Evolutionary conservation across 2,113 vertebrate species (phyloP).

Genomic region (Poecilia latipinna): DNA sequence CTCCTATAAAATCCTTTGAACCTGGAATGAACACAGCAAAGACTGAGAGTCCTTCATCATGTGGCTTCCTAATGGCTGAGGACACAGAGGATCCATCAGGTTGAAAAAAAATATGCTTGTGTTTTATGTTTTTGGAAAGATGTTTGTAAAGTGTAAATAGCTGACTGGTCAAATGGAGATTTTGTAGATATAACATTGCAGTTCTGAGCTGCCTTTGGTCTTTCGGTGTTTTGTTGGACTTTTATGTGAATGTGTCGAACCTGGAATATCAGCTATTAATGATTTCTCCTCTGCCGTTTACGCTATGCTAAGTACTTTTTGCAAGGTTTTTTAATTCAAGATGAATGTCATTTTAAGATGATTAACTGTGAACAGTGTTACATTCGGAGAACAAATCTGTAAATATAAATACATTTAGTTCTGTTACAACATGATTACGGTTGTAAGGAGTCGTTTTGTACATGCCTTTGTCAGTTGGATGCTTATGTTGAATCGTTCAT

Average conservation of each 20-base stretch:
- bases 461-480: conserved; percentile 36
- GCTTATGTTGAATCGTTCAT: not conserved
- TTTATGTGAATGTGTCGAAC: conserved; percentile 52
- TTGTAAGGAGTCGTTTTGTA: conserved; percentile 34
- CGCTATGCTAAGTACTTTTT: conserved; percentile 16
- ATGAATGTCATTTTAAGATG: conserved; percentile 50
- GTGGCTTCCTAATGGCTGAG: no score
- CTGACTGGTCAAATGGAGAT: conserved; percentile 85
- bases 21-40: not conserved
- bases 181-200: conserved; percentile 92
- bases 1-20: not conserved
- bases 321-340: conserved; percentile 26
- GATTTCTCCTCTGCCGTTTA: conserved; percentile 33
- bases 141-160: conserved; percentile 94
- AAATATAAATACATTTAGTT: conserved; percentile 26
- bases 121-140: conserved; percentile 81
- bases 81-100: not conserved
- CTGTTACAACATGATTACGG: conserved; percentile 22
- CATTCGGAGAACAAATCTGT: conserved; percentile 35
- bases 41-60: not conserved
- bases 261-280: conserved; percentile 33
- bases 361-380: conserved; percentile 51
- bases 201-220: conserved; percentile 77
- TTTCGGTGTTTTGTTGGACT: conserved; percentile 45
- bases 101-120: conserved; percentile 28